phyloP scores from a whole-genome alignment of 2,888 invertebrate genomes.

The Andrena chrysosceles region DNA sequence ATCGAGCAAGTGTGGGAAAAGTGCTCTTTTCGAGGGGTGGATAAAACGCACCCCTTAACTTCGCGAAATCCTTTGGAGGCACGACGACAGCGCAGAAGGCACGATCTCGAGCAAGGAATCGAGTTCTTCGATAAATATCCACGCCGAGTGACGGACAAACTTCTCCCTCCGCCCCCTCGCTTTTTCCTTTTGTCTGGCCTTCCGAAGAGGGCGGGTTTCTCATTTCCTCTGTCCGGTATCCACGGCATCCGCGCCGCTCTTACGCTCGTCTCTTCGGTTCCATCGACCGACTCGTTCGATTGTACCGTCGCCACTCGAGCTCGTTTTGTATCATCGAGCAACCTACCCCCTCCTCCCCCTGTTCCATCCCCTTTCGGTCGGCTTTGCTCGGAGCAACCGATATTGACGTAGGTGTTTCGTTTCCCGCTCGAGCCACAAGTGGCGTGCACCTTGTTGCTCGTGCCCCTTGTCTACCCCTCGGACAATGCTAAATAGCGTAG shows the following conservation, averaged over 20 bases:
- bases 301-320: slow-evolving; percentile 63
- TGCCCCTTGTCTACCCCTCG: slow-evolving; percentile 35
- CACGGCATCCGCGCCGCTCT: slow-evolving; percentile 60
- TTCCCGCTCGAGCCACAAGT: slow-evolving; percentile 66
- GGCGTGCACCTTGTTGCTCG: slow-evolving; percentile 66
- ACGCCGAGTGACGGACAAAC: slow-evolving; percentile 66
- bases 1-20: slow-evolving; percentile 31
- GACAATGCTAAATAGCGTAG: slow-evolving; percentile 29
- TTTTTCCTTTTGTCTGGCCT: slow-evolving; percentile 69
- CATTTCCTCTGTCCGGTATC: slow-evolving; percentile 72
- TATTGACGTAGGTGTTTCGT: slow-evolving; percentile 66
- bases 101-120: slow-evolving; percentile 44
- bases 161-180: slow-evolving; percentile 28
- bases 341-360: slow-evolving; percentile 32
- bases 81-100: slow-evolving; percentile 29
- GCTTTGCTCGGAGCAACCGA: slow-evolving; percentile 47
- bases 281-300: slow-evolving; percentile 70
- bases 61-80: slow-evolving; percentile 42
- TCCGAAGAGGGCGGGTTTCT: slow-evolving; percentile 71
- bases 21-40: slow-evolving; percentile 43
- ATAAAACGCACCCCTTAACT: slow-evolving; percentile 33
- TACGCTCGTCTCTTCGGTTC: slow-evolving; percentile 51
- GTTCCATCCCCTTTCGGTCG: slow-evolving; percentile 36
- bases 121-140: slow-evolving; percentile 68
- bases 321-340: slow-evolving; percentile 57